Evolutionary conservation across 64 coral and sea anemone genomes (phyloP), one percentile per base, ranked within the genome.

Genomic region (Stylophora pistillata): DNA sequence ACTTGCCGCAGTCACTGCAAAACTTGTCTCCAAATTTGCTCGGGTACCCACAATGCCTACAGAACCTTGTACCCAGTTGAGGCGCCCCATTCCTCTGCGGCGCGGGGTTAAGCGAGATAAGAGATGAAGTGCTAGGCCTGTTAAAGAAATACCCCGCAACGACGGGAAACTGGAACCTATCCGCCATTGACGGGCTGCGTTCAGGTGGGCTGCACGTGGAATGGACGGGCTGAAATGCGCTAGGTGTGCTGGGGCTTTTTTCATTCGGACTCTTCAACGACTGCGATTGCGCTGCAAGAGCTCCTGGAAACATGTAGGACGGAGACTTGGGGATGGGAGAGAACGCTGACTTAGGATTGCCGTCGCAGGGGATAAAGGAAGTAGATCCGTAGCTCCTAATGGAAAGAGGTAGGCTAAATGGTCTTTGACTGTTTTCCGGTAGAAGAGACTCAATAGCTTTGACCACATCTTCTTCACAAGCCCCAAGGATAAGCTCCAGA

Each of bases 1-100:
- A 34, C 56, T 91, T 91, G 0, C 89, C 89, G 27, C 89, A 91
- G 75, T 91, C 79, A 57, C 89, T 91, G 58, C 89, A 91, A 85
- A 91, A 91, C 56, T 91, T 91, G 58, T 91, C 89, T 63, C 80
- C 89, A 21, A 62, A 26, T 60, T 85, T 91, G 56, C 72, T 53
- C n/a, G 71, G 56, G 37, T 85, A 76, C 15, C 89, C 89, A 85
- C 89, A 91, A 53, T 85, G 30, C 55, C 47, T 28, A 64, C 89
- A 91, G 20, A 91, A 74, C 79, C 16, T 81, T 25, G 78, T 58
- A 1, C 17, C 53, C 1, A 37, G 25, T 10, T 52, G 55, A 27
- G 54, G 1, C 3, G 71, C 47, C 53, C 79, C 54, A 73, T 31
- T 29, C 30, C 54, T 79, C 32, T 91, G 79, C 31, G 75, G 78